Conservation (phyloP, 2,888 invertebrate species). For the Leptodirus hochenwartii region DNA sequence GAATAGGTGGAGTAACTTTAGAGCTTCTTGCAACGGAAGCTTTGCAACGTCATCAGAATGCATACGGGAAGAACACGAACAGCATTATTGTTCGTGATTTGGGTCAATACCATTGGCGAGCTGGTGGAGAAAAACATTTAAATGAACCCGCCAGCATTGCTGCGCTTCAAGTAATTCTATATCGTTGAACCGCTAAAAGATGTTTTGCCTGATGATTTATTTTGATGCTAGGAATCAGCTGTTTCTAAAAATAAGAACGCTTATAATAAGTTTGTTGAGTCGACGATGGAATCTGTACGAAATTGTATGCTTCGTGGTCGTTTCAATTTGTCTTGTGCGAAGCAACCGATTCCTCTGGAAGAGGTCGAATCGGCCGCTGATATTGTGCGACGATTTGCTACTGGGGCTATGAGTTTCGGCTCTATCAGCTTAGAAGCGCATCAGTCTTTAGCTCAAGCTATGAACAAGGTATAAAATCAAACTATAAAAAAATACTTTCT, state of each 20-base stretch:
- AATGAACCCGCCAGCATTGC: conserved; percentile 74
- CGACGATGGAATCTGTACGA: conserved; percentile 69
- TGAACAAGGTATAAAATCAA: conserved; percentile 77
- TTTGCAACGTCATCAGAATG: conserved; percentile 60
- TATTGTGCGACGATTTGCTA: conserved; percentile 89
- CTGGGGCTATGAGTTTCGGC: conserved; percentile 39
- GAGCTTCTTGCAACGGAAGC: conserved; percentile 75
- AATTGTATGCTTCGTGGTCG: conserved; percentile 87
- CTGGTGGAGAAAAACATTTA: conserved; percentile 93
- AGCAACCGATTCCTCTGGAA: conserved; percentile 60
- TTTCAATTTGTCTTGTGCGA: conserved; percentile 62
- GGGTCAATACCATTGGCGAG: conserved; percentile 92
- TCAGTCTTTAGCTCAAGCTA: conserved; percentile 84
- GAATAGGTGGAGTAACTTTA: conserved; percentile 77
- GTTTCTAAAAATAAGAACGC: conserved; percentile 59
- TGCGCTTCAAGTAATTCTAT: conserved; percentile 49
- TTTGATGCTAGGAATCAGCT: conserved; percentile 56
- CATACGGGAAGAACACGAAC: conserved; percentile 52
- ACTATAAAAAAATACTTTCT: too few species aligned
- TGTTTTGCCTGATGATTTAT: conserved; percentile 4
- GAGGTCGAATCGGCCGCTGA: conserved; percentile 88
- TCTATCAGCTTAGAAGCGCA: conserved; percentile 96
- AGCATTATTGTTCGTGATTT: conserved; percentile 56
- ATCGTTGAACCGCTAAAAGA: neutral
- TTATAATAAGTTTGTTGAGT: conserved; percentile 71